phyloP scores from a whole-genome alignment of 2,797 vertebrate species.

The Ficedula albicollis region DNA sequence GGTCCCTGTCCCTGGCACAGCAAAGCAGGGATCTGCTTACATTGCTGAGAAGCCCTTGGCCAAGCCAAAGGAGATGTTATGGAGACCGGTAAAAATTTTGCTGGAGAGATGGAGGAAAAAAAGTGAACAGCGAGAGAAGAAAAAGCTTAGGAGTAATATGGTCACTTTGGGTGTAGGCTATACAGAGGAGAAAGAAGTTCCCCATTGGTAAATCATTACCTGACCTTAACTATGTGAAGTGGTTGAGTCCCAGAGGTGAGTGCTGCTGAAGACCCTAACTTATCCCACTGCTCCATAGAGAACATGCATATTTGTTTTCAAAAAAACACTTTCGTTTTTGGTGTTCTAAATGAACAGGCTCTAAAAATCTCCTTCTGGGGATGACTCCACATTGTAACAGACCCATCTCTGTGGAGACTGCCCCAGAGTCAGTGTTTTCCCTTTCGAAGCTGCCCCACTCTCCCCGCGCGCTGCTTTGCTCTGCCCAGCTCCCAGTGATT shows the following conservation, averaged over 20 bases:
- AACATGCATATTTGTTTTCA: background rate
- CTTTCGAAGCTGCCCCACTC: background rate
- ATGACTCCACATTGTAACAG: background rate
- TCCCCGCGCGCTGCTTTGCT: rapidly evolving
- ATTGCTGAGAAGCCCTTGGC: background rate
- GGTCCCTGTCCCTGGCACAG: background rate
- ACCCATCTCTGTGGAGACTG: background rate
- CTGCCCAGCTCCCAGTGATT: background rate
- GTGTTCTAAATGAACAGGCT: background rate
- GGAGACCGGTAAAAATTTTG: background rate
- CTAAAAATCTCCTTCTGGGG: background rate
- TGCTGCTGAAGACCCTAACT: background rate
- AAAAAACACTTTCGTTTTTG: background rate
- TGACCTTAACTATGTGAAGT: background rate
- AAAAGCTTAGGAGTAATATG: background rate
- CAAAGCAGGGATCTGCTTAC: background rate
- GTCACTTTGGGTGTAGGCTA: background rate
- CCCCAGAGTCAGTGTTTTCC: background rate
- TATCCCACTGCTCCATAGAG: background rate
- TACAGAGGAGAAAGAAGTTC: background rate
- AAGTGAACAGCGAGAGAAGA: background rate
- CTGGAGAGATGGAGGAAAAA: background rate
- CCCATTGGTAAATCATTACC: background rate
- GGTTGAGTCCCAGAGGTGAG: background rate
- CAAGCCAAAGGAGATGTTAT: background rate